Percentiles rank a stretch among this genome's conserved stretches.
These are phyloP conservation scores for Echinarachnius parma DNA, from an alignment of 53 echinoderm and acorn worm species.

Conservation along the genomic window DNA sequence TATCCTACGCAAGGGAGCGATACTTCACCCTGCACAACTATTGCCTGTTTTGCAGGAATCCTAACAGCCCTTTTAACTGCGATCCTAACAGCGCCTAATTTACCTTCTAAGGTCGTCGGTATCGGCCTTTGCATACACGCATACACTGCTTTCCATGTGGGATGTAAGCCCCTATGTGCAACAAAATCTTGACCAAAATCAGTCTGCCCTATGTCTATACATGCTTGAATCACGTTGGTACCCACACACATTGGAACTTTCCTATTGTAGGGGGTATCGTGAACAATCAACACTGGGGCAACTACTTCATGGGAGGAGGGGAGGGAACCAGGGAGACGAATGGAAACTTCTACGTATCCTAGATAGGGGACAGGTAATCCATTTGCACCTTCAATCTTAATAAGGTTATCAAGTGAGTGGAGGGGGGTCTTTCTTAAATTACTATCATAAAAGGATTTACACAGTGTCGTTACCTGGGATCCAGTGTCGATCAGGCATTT, in stretches of 20 bases:
- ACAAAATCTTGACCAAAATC: too few relatives aligned
- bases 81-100: not conserved
- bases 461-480: conserved; percentile 11
- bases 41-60: conserved; percentile 2
- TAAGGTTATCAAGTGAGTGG: not conserved
- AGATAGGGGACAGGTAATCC: conserved; percentile 18
- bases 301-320: too few relatives aligned
- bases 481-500: conserved; percentile 24
- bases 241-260: conserved; percentile 39
- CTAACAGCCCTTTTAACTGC: not conserved
- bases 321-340: conserved; percentile 16
- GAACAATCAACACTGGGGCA: conserved; percentile 35
- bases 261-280: conserved; percentile 22
- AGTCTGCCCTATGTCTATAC: too few relatives aligned
- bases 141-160: not conserved
- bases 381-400: conserved; percentile 28
- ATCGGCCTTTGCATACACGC: not conserved
- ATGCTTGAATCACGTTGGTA: conserved; percentile 21
- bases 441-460: not conserved
- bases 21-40: not conserved
- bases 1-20: too few relatives aligned
- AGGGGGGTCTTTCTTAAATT: not conserved
- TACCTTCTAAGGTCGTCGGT: not conserved
- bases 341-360: conserved; percentile 18
- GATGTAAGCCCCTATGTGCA: too few relatives aligned